Percentiles rank a stretch among this genome's conserved stretches.
These are phyloP conservation scores for Tetrao urogallus DNA, from an alignment of 2,113 vertebrate species.

Conservation along the genomic window DNA sequence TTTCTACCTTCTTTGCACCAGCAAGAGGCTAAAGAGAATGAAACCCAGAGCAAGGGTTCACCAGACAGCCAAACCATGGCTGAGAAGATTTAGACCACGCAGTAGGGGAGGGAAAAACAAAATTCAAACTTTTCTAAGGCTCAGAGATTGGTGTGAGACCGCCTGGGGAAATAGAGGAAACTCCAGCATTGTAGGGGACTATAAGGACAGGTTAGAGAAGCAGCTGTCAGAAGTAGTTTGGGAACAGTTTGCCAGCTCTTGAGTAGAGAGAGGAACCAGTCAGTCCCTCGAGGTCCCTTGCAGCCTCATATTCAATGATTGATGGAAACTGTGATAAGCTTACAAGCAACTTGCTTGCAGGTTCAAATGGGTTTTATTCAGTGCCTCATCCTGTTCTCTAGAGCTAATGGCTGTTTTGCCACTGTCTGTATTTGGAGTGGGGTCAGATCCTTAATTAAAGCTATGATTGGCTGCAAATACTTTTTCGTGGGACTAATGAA, in stretches of 20 bases:
- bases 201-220: background rate
- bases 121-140: background rate
- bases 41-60: background rate
- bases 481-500: slow-evolving; percentile 28
- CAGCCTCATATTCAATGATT: background rate
- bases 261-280: background rate
- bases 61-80: background rate
- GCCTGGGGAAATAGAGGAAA: background rate
- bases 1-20: background rate
- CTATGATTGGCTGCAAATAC: background rate
- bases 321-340: background rate
- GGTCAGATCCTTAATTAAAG: slow-evolving; percentile 38
- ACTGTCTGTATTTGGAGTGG: background rate
- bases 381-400: background rate
- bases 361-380: background rate
- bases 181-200: background rate
- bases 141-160: accelerated
- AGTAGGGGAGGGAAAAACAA: background rate
- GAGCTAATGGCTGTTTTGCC: background rate
- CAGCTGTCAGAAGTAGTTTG: background rate
- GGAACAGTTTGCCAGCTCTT: background rate
- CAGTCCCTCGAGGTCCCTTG: background rate
- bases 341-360: background rate
- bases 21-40: background rate
- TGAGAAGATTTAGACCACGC: background rate